Evolutionary conservation across 2,888 invertebrate species (phyloP), one percentile per base, ranked within the genome.

Genomic region (Amitus sp.): DNA sequence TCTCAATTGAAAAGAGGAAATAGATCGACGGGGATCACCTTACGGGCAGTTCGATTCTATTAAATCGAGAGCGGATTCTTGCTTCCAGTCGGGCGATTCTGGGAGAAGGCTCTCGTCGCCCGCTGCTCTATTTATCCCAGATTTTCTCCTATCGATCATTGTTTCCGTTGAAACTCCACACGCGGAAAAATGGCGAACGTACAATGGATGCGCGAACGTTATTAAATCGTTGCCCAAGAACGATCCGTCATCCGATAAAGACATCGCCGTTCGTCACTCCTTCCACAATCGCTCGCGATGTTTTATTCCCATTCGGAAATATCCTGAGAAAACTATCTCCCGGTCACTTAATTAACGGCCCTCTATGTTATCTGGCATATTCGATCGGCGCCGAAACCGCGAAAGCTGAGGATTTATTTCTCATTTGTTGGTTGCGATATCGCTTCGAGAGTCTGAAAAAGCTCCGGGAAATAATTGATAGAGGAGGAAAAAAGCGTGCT

Each of bases 21-120:
- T 73, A 72, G 79, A 80, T 80, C 79, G 79, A 65, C 67, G 64
- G 73, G 77, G 77, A 80, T 81, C 78, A 77, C 68, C 76, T 80
- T 80, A 79, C 74, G 68, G 72, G 67, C 72, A 72, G 75, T 79
- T 79, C 76, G 76, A 78, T 80, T 80, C 80, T 79, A 80, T 80
- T 80, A 79, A 78, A 76, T 66, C 77, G 70, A 73, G 46, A n/a
- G n/a, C n/a, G n/a, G n/a, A n/a, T n/a, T n/a, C n/a, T n/a, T 39
- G 47, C 48, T 61, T 57, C 45, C 45, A 48, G 46, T 46, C 61
- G 15, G 39, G 23, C 34, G 33, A 54, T 59, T 59, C 56, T 17
- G 42, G 39, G 5, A 57, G 27, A 47, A 49, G 49, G 45, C 54
- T 42, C 42, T 20, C 19, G 42, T 42, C 19, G 42, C 42, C 42